Conservation (phyloP, 2,113 vertebrate species). For the Corvus cornix region DNA sequence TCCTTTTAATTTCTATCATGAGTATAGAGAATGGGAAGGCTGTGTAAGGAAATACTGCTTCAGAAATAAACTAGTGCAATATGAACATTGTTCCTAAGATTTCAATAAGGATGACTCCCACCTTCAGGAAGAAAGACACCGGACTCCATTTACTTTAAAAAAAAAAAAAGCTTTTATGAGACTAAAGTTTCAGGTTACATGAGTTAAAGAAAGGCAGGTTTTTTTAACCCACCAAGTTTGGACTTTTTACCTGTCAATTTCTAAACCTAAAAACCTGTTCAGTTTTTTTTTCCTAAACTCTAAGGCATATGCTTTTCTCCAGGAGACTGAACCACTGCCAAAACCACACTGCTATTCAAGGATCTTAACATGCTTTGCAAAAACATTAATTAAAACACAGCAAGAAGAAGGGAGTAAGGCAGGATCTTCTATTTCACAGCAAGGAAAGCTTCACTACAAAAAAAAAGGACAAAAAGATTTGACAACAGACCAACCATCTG, state of each 20-base stretch:
- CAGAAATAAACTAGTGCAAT: background rate
- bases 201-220: background rate
- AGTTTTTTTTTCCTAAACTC: background rate
- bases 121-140: background rate
- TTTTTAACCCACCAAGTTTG: background rate
- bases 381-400: constrained; percentile 44
- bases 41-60: background rate
- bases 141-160: background rate
- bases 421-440: background rate
- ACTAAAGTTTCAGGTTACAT: background rate
- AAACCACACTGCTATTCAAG: background rate
- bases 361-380: background rate
- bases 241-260: background rate
- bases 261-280: background rate
- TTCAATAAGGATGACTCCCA: background rate
- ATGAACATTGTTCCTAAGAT: background rate
- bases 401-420: background rate
- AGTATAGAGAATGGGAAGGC: background rate
- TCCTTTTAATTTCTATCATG: background rate
- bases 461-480: background rate
- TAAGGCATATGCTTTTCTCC: background rate
- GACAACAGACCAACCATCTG: background rate
- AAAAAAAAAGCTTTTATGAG: background rate
- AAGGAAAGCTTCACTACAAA: background rate
- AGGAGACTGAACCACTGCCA: constrained; percentile 30